Percentiles rank a stretch among this genome's conserved stretches.
These are phyloP conservation scores for Epizoanthus ramosus DNA, from an alignment of 92 coral and sea anemone genomes.

Conservation along the genomic window DNA sequence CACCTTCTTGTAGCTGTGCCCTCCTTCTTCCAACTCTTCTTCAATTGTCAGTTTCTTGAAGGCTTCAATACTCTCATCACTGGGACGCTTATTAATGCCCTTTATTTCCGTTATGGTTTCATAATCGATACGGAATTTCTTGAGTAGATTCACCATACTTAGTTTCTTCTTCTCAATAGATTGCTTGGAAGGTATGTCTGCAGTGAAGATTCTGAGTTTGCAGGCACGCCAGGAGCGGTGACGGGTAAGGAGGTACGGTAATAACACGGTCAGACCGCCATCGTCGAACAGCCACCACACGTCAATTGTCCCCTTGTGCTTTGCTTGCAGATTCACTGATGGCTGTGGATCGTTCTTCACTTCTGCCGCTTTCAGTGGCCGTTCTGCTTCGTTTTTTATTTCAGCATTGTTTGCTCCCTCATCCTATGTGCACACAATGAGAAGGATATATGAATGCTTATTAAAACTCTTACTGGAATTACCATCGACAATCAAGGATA, in stretches of 20 bases:
- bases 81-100: slow-evolving; percentile 76
- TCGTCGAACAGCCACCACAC: slow-evolving; percentile 99
- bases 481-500: too few relatives aligned
- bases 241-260: slow-evolving; percentile 85
- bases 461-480: too few relatives aligned
- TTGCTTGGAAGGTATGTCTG: slow-evolving; percentile 78
- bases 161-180: slow-evolving; percentile 63
- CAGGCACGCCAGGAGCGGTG: slow-evolving; percentile 90
- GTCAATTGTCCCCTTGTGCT: slow-evolving; percentile 86
- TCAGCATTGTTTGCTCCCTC: background rate
- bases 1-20: slow-evolving; percentile 73
- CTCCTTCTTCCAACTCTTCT: slow-evolving; percentile 73
- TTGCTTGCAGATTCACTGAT: slow-evolving; percentile 43
- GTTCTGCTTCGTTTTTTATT: slow-evolving; percentile 11
- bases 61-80: slow-evolving; percentile 79
- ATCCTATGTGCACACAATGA: background rate
- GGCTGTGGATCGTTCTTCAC: slow-evolving; percentile 27
- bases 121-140: slow-evolving; percentile 91
- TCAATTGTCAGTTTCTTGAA: slow-evolving; percentile 76
- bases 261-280: slow-evolving; percentile 89
- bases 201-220: slow-evolving; percentile 84
- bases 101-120: slow-evolving; percentile 73
- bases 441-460: background rate
- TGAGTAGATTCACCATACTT: slow-evolving; percentile 86
- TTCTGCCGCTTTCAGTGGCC: slow-evolving; percentile 29